Conservation (phyloP, 64 coral and sea anemone genomes). For the Montipora cactus region DNA sequence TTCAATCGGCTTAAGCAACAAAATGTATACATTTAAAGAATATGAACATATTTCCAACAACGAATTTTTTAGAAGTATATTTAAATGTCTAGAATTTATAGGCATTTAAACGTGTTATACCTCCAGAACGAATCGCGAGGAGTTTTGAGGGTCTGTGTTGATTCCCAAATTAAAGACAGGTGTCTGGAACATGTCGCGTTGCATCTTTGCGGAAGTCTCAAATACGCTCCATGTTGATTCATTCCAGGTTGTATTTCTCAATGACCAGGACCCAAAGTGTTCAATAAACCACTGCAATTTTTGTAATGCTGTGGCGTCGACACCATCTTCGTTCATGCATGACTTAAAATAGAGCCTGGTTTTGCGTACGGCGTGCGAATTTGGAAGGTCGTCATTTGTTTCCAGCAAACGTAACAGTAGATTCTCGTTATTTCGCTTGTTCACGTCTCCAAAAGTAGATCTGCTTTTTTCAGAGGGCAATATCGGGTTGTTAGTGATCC, state of each 20-base stretch:
- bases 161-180: conserved; percentile 15
- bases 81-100: not conserved
- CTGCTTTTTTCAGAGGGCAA: not conserved
- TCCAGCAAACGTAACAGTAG: not conserved
- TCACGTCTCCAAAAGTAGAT: not conserved
- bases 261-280: conserved; percentile 22
- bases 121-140: not conserved
- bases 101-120: not conserved
- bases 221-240: conserved; percentile 34
- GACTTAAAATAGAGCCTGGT: conserved; percentile 43
- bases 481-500: conserved; percentile 58
- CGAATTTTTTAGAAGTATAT: too few species aligned
- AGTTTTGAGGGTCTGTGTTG: conserved; percentile 38
- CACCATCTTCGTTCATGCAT: conserved; percentile 59
- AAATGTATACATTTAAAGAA: too few species aligned
- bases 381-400: not conserved
- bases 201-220: not conserved
- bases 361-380: not conserved
- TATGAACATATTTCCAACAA: too few species aligned
- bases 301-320: not conserved
- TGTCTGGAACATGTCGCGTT: not conserved
- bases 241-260: conserved; percentile 36
- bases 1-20: not conserved
- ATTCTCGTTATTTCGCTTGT: not conserved
- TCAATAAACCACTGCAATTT: conserved; percentile 23